A percentile compares a stretch with the other conserved stretches of the same genome.
These are phyloP conservation scores for Crotophaga sulcirostris DNA, from an alignment of 2,113 vertebrate species.

Conservation along the genomic window DNA sequence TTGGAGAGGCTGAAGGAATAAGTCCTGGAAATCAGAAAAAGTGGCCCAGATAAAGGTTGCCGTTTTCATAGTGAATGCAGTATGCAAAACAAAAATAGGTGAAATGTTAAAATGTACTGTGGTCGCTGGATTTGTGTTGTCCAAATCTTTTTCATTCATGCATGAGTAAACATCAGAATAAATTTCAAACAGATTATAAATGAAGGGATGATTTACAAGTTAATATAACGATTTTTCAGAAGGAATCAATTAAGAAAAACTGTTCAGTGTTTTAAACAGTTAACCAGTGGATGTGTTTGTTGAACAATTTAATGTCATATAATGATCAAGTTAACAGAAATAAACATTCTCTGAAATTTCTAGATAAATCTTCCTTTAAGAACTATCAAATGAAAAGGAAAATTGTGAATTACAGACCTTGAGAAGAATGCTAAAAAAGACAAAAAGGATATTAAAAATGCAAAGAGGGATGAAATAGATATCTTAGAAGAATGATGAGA, in stretches of 20 bases:
- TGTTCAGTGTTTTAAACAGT: background rate
- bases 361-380: background rate
- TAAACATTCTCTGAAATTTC: background rate
- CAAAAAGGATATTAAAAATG: constrained; percentile 47
- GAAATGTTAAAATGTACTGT: background rate
- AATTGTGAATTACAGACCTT: background rate
- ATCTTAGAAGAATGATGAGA: constrained; percentile 30
- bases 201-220: background rate
- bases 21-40: background rate
- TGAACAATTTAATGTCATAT: background rate
- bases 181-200: background rate
- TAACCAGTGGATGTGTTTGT: background rate
- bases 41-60: background rate
- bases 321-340: background rate
- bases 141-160: background rate
- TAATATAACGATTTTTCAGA: background rate
- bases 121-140: background rate
- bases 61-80: background rate
- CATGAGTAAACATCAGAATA: background rate
- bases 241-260: background rate
- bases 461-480: background rate
- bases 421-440: background rate
- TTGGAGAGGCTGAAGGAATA: background rate
- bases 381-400: background rate
- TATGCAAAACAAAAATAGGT: background rate